Evolutionary conservation across 2,888 invertebrate genomes (phyloP).

Genomic region (Euzetes globulus): DNA sequence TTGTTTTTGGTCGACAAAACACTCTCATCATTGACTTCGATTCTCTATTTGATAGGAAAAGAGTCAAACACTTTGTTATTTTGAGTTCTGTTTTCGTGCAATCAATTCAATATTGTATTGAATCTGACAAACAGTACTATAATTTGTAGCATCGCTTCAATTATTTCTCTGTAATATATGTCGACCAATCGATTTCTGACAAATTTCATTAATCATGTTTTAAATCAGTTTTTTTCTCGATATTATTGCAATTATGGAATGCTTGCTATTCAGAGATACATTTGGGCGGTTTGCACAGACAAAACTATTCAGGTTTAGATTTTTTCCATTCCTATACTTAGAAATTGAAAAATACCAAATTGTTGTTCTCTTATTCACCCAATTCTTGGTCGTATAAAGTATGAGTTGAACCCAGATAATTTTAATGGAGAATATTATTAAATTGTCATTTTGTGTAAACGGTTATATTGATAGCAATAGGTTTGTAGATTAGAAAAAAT

Average conservation of each 20-base stretch:
- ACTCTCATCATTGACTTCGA: not conserved
- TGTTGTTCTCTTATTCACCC: too few species aligned
- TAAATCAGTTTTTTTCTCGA: too few species aligned
- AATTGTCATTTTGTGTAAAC: slow-evolving; percentile 40
- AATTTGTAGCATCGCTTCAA: not conserved
- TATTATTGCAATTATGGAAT: too few species aligned
- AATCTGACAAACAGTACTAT: not conserved
- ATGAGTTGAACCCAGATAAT: too few species aligned
- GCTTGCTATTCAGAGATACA: too few species aligned
- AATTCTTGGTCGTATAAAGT: too few species aligned
- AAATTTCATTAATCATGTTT: not conserved
- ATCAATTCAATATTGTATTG: not conserved
- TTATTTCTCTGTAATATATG: not conserved
- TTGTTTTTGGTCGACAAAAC: not conserved
- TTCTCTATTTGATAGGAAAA: not conserved
- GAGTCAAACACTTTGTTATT: not conserved
- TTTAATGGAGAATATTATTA: slow-evolving; percentile 38
- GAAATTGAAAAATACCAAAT: too few species aligned
- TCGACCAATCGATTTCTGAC: not conserved
- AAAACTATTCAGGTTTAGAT: too few species aligned
- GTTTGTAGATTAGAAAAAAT: slow-evolving; percentile 36
- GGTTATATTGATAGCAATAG: slow-evolving; percentile 39
- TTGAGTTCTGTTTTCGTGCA: not conserved
- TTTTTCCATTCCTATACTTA: too few species aligned
- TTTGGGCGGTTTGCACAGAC: too few species aligned